A percentile compares a stretch with the other conserved stretches of the same genome.
Conservation (phyloP, 2,113 vertebrate species). For the Seriola rivoliana region DNA sequence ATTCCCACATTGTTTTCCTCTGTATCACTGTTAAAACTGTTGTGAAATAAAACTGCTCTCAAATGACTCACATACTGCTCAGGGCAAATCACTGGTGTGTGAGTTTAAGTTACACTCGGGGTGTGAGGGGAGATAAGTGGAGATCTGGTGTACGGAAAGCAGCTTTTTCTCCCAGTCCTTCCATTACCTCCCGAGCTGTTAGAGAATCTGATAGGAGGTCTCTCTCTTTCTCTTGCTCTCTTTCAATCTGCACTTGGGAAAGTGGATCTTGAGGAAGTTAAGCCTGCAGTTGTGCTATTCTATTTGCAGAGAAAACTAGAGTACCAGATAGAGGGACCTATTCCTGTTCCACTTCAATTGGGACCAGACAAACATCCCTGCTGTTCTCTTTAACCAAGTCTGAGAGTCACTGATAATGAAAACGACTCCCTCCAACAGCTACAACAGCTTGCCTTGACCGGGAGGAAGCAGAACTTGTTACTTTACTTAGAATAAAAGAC, state of each 20-base stretch:
- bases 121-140: constrained; percentile 61
- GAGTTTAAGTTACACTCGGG: constrained; percentile 57
- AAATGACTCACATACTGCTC: constrained; percentile 41
- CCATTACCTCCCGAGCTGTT: constrained; percentile 65
- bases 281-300: constrained; percentile 50
- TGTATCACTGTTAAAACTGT: constrained; percentile 39
- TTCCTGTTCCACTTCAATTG: constrained; percentile 64
- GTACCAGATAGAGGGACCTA: constrained; percentile 50
- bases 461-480: constrained; percentile 36
- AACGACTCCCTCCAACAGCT: constrained; percentile 18
- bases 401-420: constrained; percentile 22
- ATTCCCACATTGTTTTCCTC: constrained; percentile 27
- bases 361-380: constrained; percentile 56
- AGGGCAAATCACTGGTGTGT: constrained; percentile 35
- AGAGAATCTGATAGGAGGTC: constrained; percentile 56
- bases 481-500: constrained; percentile 42
- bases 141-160: constrained; percentile 59
- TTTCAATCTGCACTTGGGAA: constrained; percentile 67
- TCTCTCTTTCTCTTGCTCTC: constrained; percentile 42
- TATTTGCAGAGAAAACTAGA: constrained; percentile 57
- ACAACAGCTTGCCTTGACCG: constrained; percentile 17
- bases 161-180: constrained; percentile 61
- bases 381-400: constrained; percentile 49
- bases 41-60: constrained; percentile 45
- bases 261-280: constrained; percentile 60